Evolutionary conservation across 2,797 vertebrate species (phyloP).

Genomic region (Varecia variegata): DNA sequence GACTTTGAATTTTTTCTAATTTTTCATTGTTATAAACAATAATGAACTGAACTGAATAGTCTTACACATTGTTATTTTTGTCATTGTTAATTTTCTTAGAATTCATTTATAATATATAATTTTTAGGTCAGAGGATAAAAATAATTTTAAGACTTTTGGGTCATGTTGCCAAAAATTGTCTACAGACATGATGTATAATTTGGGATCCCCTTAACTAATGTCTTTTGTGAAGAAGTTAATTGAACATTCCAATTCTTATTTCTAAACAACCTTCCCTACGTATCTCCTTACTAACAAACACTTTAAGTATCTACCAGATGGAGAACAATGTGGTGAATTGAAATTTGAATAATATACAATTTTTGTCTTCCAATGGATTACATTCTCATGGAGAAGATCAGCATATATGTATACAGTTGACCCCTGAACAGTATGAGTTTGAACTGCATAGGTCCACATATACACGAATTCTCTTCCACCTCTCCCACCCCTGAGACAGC

Average conservation of each 20-base stretch:
- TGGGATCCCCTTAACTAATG: not conserved
- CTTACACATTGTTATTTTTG: not conserved
- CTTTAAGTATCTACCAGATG: not conserved
- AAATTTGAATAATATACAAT: not conserved
- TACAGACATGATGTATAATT: not conserved
- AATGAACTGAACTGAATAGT: not conserved
- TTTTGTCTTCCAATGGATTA: not conserved
- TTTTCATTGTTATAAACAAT: not conserved
- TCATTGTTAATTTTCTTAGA: not conserved
- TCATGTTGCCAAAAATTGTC: not conserved
- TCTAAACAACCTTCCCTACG: not conserved
- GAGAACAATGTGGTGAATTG: not conserved
- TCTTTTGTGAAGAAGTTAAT: not conserved
- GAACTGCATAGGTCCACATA: not conserved
- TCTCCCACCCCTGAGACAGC: not conserved
- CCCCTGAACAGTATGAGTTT: not conserved
- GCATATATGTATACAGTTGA: not conserved
- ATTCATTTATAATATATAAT: not conserved
- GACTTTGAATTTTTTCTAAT: not conserved
- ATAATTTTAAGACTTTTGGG: not conserved
- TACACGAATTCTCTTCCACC: not conserved
- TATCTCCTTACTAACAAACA: not conserved
- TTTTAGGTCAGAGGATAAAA: not conserved
- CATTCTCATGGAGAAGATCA: not conserved
- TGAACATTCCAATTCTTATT: not conserved